These are phyloP conservation scores for Metridium senile DNA, from an alignment of 92 coral and sea anemone species.

Conservation along the genomic window DNA sequence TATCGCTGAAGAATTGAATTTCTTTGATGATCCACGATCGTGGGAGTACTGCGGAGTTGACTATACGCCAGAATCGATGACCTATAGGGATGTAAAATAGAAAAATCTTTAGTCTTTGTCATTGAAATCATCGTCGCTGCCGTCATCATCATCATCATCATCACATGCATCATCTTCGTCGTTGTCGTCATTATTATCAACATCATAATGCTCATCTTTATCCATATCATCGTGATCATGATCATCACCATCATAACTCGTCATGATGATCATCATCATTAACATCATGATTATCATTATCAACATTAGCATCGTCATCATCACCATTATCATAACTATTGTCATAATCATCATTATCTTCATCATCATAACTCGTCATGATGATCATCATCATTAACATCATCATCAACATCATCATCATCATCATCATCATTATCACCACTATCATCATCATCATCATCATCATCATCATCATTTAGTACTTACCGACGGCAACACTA, in stretches of 20 bases:
- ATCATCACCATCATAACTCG: no score
- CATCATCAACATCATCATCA: not conserved
- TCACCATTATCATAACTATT: not conserved
- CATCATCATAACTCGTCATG: not conserved
- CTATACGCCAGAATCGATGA: constrained; percentile 86
- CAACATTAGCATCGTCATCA: not conserved
- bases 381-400: not conserved
- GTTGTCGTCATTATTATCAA: no score
- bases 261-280: no score
- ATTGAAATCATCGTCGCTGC: no score
- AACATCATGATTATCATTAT: no score
- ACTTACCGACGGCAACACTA: constrained; percentile 58
- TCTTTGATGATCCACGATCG: constrained; percentile 85
- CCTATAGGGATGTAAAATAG: no score
- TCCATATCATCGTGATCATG: no score
- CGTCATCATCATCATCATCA: no score
- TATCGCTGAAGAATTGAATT: constrained; percentile 70
- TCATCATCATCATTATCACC: not conserved
- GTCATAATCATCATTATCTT: not conserved
- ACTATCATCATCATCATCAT: no score
- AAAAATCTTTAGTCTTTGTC: no score
- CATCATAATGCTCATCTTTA: no score
- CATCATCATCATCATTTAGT: not conserved
- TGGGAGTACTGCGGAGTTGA: constrained; percentile 68
- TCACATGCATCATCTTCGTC: no score